These are phyloP conservation scores for Olivierus martensii DNA, from an alignment of 1,140 invertebrate species.

Conservation along the genomic window DNA sequence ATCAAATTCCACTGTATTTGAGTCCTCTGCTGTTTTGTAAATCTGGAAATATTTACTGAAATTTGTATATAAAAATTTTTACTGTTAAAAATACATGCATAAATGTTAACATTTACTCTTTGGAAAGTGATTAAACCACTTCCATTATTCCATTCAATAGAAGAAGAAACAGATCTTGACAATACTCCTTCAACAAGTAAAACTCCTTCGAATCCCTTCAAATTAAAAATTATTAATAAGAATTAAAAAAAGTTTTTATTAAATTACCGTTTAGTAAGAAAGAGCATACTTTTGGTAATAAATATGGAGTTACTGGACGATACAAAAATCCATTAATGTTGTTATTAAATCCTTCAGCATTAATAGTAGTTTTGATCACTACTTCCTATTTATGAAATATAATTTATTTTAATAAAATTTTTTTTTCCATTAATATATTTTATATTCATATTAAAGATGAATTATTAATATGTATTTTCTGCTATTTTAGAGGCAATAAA, in stretches of 20 bases:
- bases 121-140: conserved; percentile 10
- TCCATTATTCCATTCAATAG: conserved; percentile 6
- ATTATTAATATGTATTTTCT: too few species aligned
- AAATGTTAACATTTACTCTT: conserved; percentile 1
- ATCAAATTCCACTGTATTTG: conserved; percentile 1
- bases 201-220: conserved; percentile 8
- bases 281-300: conserved; percentile 4
- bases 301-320: neutral
- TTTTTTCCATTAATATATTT: too few species aligned
- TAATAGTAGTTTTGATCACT: conserved; percentile 1
- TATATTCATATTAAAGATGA: too few species aligned
- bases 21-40: conserved; percentile 2
- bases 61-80: too few species aligned
- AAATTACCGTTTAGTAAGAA: neutral
- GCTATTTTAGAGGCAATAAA: too few species aligned
- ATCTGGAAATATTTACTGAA: neutral
- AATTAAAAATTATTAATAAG: neutral
- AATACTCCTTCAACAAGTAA: conserved; percentile 8
- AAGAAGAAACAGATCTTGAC: neutral
- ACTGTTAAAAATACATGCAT: neutral
- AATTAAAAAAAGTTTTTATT: neutral
- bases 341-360: neutral
- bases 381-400: conserved; percentile 9
- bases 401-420: too few species aligned
- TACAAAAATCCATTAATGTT: neutral